Evolutionary conservation across 2,797 vertebrate species (phyloP), one percentile per base, ranked within the genome.

Genomic region (Acanthornis magna): DNA sequence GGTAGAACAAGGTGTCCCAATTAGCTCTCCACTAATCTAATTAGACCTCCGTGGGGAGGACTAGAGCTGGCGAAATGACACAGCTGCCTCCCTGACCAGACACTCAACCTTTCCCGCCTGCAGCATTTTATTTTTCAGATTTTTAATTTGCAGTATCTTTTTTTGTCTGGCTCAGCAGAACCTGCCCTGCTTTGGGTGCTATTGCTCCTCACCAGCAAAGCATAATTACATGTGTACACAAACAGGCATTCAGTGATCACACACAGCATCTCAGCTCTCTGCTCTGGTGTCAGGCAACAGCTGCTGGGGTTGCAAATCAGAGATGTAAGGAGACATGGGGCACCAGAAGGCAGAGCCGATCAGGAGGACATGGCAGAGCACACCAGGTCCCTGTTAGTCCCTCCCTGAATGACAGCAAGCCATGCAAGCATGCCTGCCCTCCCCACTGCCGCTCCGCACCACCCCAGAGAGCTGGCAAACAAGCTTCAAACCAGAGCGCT

Each of bases 381-480:
- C 13, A 7, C 26, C 34, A 51, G 51, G 54, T 80, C 58, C 51
- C 89, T 71, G 70, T 65, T 26, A 42, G 34, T 77, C 67, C 82
- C 42, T 34, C 27, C 27, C 18, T 3, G 4, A 83, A 54, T 15
- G 26, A 85, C 65, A 94, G 88, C 73, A 53, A 96, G 85, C 29
- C 8, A 6, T 7, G 32, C 5, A 16, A 76, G 85, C 11, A 2
- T 1, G 36, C 55, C 66, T 67, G 87, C 89, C 90, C 91, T 89
- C 89, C 82, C 79, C 10, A 9, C 80, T 67, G 88, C 92, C 1
- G 53, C 92, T 63, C 80, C 0, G 11, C 76, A 61, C 92, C 91
- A 91, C 95, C 96, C 94, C 73, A 80, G 91, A 94, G 95, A 96
- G 88, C 91, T 36, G 86, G 93, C 93, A 96, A 97, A 96, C 85